Evolutionary conservation across 2,797 vertebrate genomes (phyloP).

Genomic region (Molossus alvarezi): DNA sequence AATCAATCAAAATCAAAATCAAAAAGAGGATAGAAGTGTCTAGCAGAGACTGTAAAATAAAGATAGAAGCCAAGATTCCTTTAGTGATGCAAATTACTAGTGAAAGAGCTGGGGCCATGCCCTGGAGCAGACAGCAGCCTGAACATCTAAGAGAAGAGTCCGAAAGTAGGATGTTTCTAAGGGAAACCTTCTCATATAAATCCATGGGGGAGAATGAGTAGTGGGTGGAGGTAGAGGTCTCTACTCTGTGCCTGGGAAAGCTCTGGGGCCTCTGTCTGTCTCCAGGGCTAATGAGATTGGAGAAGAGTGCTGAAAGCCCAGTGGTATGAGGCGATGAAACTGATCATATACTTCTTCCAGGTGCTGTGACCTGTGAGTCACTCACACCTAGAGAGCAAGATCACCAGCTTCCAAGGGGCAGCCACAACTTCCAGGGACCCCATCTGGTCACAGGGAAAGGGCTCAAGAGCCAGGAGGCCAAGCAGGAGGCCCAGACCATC

Average conservation of each 20-base stretch:
- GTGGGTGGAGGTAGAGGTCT: not conserved
- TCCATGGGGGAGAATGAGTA: not conserved
- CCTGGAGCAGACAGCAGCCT: not conserved
- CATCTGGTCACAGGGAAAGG: slow-evolving; percentile 94
- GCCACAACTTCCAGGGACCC: slow-evolving; percentile 75
- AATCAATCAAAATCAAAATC: too few species aligned
- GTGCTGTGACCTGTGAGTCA: slow-evolving; percentile 24
- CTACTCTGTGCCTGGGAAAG: not conserved
- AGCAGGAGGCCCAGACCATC: slow-evolving; percentile 94
- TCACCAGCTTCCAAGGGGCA: slow-evolving; percentile 41
- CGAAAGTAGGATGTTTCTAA: slow-evolving; percentile 5
- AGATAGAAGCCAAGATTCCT: not conserved
- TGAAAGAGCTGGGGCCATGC: not conserved
- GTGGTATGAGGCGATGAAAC: not conserved
- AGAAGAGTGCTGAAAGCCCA: not conserved
- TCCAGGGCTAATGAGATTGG: not conserved
- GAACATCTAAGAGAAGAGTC: not conserved
- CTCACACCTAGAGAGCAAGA: not conserved
- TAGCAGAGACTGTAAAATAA: slow-evolving; percentile 9
- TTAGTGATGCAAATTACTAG: not conserved
- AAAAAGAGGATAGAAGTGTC: not conserved
- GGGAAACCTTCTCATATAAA: not conserved
- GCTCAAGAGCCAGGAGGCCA: slow-evolving; percentile 88
- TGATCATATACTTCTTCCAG: slow-evolving; percentile 54
- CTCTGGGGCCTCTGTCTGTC: not conserved